These are phyloP conservation scores for Babylonia areolata DNA, from an alignment of 1,140 invertebrate species.

Conservation along the genomic window DNA sequence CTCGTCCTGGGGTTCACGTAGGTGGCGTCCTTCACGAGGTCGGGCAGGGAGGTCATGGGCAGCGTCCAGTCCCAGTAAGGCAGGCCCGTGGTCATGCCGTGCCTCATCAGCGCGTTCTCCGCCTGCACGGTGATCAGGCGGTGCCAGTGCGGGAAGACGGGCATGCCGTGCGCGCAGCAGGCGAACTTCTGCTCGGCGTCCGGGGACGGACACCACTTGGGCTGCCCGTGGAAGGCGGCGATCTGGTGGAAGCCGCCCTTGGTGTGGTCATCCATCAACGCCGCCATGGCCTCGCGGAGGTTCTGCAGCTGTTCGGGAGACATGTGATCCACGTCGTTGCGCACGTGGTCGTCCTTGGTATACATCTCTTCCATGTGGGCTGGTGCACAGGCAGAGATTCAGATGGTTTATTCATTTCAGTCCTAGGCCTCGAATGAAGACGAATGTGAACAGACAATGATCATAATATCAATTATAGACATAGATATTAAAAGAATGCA, in stretches of 20 bases:
- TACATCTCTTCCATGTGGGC: neutral
- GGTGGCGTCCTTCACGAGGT: slow-evolving; percentile 16
- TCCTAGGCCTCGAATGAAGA: too few species aligned
- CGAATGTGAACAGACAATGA: too few species aligned
- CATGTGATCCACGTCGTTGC: slow-evolving; percentile 42
- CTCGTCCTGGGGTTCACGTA: slow-evolving; percentile 43
- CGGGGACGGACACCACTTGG: slow-evolving; percentile 37
- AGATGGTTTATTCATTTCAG: too few species aligned
- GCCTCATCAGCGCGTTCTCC: neutral
- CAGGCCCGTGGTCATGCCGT: slow-evolving; percentile 28
- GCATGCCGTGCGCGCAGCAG: slow-evolving; percentile 48
- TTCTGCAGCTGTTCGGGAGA: slow-evolving; percentile 31
- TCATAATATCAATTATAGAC: too few species aligned
- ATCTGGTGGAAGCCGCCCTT: slow-evolving; percentile 44
- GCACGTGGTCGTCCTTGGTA: neutral
- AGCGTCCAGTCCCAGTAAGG: slow-evolving; percentile 57
- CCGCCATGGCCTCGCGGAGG: slow-evolving; percentile 42
- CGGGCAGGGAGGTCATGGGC: slow-evolving; percentile 40
- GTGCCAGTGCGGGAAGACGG: slow-evolving; percentile 55
- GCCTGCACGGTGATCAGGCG: slow-evolving; percentile 48
- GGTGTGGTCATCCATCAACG: slow-evolving; percentile 37
- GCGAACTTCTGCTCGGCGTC: slow-evolving; percentile 38
- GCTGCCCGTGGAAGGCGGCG: slow-evolving; percentile 44
- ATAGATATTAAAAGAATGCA: too few species aligned
- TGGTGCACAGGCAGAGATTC: too few species aligned